Percentiles rank a stretch among this genome's conserved stretches.
These are phyloP conservation scores for Lysandra bellargus DNA, from an alignment of 2,888 invertebrate species.

Conservation along the genomic window DNA sequence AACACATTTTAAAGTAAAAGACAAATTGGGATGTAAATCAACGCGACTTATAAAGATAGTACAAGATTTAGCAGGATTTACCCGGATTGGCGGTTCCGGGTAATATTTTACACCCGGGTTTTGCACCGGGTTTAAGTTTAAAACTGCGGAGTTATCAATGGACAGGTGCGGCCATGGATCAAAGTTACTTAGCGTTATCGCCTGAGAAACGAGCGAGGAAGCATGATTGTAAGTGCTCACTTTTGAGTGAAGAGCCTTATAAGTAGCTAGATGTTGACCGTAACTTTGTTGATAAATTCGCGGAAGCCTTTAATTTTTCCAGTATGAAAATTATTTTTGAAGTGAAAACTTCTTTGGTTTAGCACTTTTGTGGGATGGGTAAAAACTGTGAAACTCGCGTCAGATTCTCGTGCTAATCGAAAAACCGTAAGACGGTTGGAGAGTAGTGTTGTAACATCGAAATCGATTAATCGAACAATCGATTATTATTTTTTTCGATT, in stretches of 20 bases:
- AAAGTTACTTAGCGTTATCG: slow-evolving; percentile 4
- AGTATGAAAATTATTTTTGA: too few relatives aligned
- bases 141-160: slow-evolving; percentile 5
- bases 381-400: too few relatives aligned
- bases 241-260: background rate
- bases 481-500: too few relatives aligned
- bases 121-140: slow-evolving; percentile 9
- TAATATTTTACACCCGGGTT: slow-evolving; percentile 18
- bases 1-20: background rate
- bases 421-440: too few relatives aligned
- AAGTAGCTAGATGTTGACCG: background rate
- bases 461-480: too few relatives aligned
- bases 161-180: slow-evolving; percentile 10
- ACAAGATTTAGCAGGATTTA: background rate
- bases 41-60: background rate
- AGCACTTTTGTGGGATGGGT: too few relatives aligned
- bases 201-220: background rate
- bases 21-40: background rate
- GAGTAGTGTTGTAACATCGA: too few relatives aligned
- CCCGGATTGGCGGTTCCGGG: background rate
- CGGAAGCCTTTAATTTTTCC: too few relatives aligned
- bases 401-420: too few relatives aligned
- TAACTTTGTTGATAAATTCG: too few relatives aligned
- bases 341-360: too few relatives aligned
- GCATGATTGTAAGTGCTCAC: background rate